These are phyloP conservation scores for Lateolabrax maculatus DNA, from an alignment of 2,797 vertebrate species.

Conservation along the genomic window DNA sequence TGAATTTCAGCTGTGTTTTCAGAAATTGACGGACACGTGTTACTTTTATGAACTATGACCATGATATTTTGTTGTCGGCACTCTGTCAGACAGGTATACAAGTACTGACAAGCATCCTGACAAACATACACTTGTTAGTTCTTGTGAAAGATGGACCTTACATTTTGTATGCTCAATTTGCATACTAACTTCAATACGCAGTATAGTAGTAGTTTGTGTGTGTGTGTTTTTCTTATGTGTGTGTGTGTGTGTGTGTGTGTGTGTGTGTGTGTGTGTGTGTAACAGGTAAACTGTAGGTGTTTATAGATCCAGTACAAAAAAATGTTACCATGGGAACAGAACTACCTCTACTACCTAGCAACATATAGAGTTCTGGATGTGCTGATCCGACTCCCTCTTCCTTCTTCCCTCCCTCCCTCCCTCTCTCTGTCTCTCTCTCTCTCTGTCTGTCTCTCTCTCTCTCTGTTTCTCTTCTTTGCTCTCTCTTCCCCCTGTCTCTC, in stretches of 20 bases:
- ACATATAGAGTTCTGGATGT: conserved; percentile 50
- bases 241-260: no score
- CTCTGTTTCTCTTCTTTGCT: conserved; percentile 16
- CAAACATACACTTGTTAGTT: background rate
- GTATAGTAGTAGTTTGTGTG: no score
- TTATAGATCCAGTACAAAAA: conserved; percentile 18
- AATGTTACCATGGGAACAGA: conserved; percentile 64
- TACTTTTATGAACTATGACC: background rate
- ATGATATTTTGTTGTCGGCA: background rate
- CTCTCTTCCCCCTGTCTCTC: conserved; percentile 45
- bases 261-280: background rate
- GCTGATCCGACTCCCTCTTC: conserved; percentile 36
- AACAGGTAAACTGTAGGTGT: background rate
- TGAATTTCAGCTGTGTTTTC: background rate
- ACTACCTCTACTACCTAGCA: conserved; percentile 48
- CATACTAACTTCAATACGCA: background rate
- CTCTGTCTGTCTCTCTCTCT: background rate
- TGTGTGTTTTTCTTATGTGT: background rate
- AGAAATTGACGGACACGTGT: background rate
- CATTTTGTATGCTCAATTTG: background rate
- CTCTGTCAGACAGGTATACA: conserved; percentile 2
- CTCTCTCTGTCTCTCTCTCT: conserved; percentile 5
- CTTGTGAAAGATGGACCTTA: background rate
- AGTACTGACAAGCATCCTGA: background rate
- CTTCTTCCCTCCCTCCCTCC: background rate